Percentiles rank a stretch among this genome's conserved stretches.
Evolutionary conservation across 2,113 vertebrate species (phyloP).

Genomic region (Illadopsis cleaveri): DNA sequence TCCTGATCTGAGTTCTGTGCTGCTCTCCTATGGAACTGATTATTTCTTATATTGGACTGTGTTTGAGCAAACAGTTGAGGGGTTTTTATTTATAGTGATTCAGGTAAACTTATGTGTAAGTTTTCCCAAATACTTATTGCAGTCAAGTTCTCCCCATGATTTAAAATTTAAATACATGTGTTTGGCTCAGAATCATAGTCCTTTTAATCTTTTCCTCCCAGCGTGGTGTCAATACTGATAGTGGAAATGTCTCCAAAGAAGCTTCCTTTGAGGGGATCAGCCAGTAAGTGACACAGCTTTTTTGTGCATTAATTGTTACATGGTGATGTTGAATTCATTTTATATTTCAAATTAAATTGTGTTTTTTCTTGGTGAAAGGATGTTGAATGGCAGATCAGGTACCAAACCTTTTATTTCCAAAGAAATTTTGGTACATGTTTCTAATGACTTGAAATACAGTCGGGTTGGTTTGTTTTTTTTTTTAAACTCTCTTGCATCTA

Average conservation of each 20-base stretch:
- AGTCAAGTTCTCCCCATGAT: not conserved
- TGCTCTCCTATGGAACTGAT: not conserved
- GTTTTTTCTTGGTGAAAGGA: not conserved
- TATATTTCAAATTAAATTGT: not conserved
- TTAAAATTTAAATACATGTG: not conserved
- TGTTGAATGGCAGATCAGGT: not conserved
- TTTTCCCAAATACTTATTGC: not conserved
- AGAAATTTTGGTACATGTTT: not conserved
- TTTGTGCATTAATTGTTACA: not conserved
- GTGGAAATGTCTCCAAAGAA: constrained; percentile 85
- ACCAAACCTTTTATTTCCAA: not conserved
- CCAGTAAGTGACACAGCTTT: constrained; percentile 76
- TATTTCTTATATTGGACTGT: not conserved
- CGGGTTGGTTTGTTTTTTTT: rapidly evolving
- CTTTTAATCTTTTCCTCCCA: constrained; percentile 42
- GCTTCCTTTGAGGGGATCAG: constrained; percentile 95
- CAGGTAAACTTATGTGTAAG: not conserved
- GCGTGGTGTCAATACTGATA: constrained; percentile 91
- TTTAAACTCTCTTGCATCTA: not conserved
- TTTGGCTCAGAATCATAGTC: not conserved
- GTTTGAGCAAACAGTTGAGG: not conserved
- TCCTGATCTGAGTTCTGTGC: not conserved
- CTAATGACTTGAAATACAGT: not conserved
- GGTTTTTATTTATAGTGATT: not conserved
- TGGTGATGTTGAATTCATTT: not conserved